Evolutionary conservation across 2,797 vertebrate species (phyloP).

Genomic region (Coreius guichenoti): DNA sequence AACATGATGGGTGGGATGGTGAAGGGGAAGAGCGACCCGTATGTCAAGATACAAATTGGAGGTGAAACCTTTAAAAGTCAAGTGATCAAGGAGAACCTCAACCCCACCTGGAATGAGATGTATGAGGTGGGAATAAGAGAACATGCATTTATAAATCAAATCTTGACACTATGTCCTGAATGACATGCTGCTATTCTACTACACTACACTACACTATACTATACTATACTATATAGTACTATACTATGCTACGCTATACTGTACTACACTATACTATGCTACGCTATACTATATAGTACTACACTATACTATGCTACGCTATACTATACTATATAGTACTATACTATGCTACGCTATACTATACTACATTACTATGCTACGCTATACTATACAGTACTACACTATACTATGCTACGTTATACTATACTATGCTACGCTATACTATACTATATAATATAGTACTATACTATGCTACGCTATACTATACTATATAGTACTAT

Average conservation of each 20-base stretch:
- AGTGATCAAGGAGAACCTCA: slow-evolving; percentile 90
- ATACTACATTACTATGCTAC: not conserved
- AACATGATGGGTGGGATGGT: slow-evolving; percentile 87
- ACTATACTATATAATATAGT: no score
- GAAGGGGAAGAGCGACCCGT: slow-evolving; percentile 93
- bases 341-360: not conserved
- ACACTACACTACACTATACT: not conserved
- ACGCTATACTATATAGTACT: not conserved
- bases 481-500: not conserved
- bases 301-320: not conserved
- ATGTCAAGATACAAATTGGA: slow-evolving; percentile 75
- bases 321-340: not conserved
- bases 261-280: not conserved
- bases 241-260: not conserved
- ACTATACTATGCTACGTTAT: no score
- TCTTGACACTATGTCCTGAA: slow-evolving; percentile 77
- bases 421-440: no score
- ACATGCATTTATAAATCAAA: slow-evolving; percentile 79
- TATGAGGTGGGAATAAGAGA: slow-evolving; percentile 71
- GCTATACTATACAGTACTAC: not conserved
- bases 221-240: not conserved
- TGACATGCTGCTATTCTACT: not conserved
- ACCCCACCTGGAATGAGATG: slow-evolving; percentile 89
- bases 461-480: no score
- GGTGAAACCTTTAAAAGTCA: slow-evolving; percentile 82